Conservation (phyloP, 2,797 vertebrate species). For the Sebastes minor region DNA sequence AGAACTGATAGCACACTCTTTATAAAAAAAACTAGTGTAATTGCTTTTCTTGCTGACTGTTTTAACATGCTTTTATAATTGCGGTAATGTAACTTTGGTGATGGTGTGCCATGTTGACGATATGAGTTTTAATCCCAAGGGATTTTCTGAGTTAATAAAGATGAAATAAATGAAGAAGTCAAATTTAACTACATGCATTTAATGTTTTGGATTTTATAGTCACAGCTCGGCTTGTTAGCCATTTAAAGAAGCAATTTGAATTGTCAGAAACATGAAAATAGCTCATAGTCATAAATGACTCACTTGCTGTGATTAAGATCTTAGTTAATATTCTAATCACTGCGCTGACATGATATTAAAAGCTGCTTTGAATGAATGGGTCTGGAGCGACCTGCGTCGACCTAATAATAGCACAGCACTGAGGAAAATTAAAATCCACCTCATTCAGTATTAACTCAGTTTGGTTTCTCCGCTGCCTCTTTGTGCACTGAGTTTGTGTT, state of each 20-base stretch:
- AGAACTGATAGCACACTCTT: background rate
- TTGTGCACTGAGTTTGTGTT: background rate
- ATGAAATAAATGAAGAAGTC: background rate
- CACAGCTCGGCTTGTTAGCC: background rate
- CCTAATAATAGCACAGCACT: conserved; percentile 12
- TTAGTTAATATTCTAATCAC: conserved; percentile 35
- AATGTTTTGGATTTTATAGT: background rate
- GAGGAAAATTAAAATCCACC: background rate
- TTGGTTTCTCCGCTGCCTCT: background rate
- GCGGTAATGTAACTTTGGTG: background rate
- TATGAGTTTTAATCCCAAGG: background rate
- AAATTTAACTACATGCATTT: background rate
- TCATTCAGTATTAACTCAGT: background rate
- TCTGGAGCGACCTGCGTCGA: conserved; percentile 19
- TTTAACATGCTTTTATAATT: conserved; percentile 3
- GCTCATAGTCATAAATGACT: conserved; percentile 18
- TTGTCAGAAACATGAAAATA: conserved; percentile 23
- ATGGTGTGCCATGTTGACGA: background rate
- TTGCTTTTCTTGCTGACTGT: background rate
- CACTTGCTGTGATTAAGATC: conserved; percentile 38
- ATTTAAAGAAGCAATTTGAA: background rate
- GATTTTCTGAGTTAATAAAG: background rate
- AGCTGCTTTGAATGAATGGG: conserved; percentile 25
- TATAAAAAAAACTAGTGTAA: background rate
- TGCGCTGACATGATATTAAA: conserved; percentile 29